Base-by-base conservation (phyloP, 2,888 invertebrate genomes). In the Torymus texanus region DNA sequence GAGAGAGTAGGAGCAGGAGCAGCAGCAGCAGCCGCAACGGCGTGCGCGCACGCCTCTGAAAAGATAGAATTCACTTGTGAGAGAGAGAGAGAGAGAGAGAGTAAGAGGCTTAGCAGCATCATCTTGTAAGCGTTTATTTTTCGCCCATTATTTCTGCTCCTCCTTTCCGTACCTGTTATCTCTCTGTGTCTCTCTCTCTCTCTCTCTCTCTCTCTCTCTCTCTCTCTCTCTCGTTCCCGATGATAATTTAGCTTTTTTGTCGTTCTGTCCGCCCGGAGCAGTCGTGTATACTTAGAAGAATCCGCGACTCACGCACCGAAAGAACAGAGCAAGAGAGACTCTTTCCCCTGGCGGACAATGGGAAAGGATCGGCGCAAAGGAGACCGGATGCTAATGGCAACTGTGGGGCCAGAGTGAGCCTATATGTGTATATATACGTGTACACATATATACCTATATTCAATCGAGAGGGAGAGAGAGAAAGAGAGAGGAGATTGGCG, bases 341-440 rank as follows among this genome's bases (percentile, higher is more conserved):
- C 70, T 70, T 21, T 51, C 51, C 14, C 29, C 29, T 29, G 4
- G 41, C 41, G 41, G 41, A 61, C 12, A 61, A 71, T 59, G 50
- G 59, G 41, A 71, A 41, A n/a, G 56, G 51, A 62, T 41, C 41
- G 41, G 41, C 0, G 41, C 41, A 41, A 41, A 62, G 21, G 67
- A n/a, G 55, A 51, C 67, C 24, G 67, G 73, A 72, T 51, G 73
- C 68, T 65, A 66, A 79, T 79, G 79, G 65, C 68, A 65, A 55
- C 70, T 76, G 77, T 51, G 70, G 41, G 41, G 58, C 59, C 13
- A 21, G n/a, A 8, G 51, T 14, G 51, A 13, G 50, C 10, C 13
- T 65, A 21, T 55, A 3, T 51, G 2, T 55, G 18, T 56, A 29
- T 4, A 21, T 67, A 24, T 24, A 55, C 24, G n/a, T n/a, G n/a